Evolutionary conservation across 2,888 invertebrate genomes (phyloP).

Genomic region (Tuta absoluta): DNA sequence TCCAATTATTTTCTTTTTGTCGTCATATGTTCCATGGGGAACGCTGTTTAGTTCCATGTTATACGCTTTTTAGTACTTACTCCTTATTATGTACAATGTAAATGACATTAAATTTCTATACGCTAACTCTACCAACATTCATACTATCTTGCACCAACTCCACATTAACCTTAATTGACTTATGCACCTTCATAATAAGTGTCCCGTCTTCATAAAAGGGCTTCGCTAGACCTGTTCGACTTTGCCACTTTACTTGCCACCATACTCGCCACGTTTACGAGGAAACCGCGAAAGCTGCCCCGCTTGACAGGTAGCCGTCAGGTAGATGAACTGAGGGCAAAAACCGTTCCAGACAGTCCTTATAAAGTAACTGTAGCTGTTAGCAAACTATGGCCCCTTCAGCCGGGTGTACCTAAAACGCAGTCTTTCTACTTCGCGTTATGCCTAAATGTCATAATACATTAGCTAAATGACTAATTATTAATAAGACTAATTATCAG

Average conservation of each 20-base stretch:
- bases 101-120: no score
- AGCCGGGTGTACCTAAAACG: no score
- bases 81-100: no score
- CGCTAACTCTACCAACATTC: neutral
- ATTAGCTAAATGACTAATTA: no score
- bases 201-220: conserved; percentile 7
- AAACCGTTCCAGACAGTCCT: neutral
- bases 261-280: conserved; percentile 26
- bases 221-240: neutral
- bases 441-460: no score
- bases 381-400: no score
- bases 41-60: no score
- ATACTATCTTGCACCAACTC: neutral
- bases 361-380: neutral
- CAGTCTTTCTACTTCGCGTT: no score
- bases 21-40: no score
- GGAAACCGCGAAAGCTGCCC: conserved; percentile 48
- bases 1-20: no score
- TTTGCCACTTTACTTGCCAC: conserved; percentile 36
- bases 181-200: neutral
- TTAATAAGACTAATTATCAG: no score
- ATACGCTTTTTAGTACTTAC: no score
- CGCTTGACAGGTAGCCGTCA: conserved; percentile 41
- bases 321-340: neutral
- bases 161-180: conserved; percentile 3